Evolutionary conservation across 2,888 invertebrate genomes (phyloP).

Genomic region (Cephalotes varians): DNA sequence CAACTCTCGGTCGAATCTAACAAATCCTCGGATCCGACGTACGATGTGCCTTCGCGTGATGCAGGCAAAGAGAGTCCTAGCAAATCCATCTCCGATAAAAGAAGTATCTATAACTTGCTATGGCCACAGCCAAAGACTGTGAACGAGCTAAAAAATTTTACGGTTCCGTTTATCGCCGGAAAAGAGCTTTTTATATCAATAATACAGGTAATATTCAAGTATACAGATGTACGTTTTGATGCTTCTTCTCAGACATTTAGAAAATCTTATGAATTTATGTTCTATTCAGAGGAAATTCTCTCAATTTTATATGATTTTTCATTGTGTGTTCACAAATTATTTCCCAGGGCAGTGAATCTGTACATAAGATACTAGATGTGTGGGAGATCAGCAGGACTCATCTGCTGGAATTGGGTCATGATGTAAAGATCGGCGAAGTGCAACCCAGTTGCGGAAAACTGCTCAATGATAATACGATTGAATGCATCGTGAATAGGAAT

Average conservation of each 20-base stretch:
- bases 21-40: slow-evolving; percentile 82
- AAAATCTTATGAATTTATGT: not conserved
- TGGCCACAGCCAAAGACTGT: slow-evolving; percentile 89
- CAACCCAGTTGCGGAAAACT: slow-evolving; percentile 84
- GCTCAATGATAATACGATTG: slow-evolving; percentile 85
- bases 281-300: not conserved
- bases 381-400: slow-evolving; percentile 87
- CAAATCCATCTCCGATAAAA: slow-evolving; percentile 74
- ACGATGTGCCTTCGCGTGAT: slow-evolving; percentile 78
- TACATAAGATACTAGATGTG: slow-evolving; percentile 86
- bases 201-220: slow-evolving; percentile 78
- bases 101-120: slow-evolving; percentile 82
- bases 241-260: not conserved
- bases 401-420: slow-evolving; percentile 85
- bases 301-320: not conserved
- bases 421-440: slow-evolving; percentile 86
- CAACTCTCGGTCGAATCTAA: slow-evolving; percentile 82
- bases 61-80: slow-evolving; percentile 78
- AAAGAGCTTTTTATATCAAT: slow-evolving; percentile 86
- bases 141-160: slow-evolving; percentile 86
- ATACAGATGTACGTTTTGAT: not conserved
- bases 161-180: slow-evolving; percentile 85
- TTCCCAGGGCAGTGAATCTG: slow-evolving; percentile 82
- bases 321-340: not conserved
- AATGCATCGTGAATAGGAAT: slow-evolving; percentile 87